Conservation (phyloP, 2,797 vertebrate species). For the Cirrhinus molitorella region DNA sequence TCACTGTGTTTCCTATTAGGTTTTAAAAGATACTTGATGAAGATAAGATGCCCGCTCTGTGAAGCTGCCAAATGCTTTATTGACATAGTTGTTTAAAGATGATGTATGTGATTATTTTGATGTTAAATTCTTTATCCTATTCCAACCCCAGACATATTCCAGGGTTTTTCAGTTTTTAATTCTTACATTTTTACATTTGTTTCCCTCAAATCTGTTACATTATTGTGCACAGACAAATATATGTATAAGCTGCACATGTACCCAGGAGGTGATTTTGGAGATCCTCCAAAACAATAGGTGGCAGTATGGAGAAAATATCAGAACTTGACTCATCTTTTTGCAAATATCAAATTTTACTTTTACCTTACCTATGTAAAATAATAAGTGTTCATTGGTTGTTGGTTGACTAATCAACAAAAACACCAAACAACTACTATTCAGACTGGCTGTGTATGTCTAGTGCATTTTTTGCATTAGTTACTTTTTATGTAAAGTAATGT, state of each 20-base stretch:
- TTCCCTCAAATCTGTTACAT: neutral
- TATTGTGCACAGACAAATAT: neutral
- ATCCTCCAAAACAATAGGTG: neutral
- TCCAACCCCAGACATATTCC: neutral
- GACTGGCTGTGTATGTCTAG: neutral
- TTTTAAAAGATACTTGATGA: slow-evolving; percentile 43
- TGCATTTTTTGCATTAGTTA: neutral
- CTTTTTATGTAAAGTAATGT: too few species aligned
- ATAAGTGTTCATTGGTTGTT: neutral
- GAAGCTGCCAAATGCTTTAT: slow-evolving; percentile 7
- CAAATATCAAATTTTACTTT: neutral
- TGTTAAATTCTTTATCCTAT: neutral
- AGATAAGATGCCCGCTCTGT: slow-evolving; percentile 29
- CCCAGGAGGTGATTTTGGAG: too few species aligned
- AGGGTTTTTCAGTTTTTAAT: neutral
- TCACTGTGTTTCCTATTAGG: neutral
- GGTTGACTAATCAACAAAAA: neutral
- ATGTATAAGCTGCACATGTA: too few species aligned
- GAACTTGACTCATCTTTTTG: neutral
- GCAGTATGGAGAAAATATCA: neutral
- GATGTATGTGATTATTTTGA: neutral
- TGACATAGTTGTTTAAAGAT: neutral
- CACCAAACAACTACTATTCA: neutral
- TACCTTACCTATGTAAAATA: neutral
- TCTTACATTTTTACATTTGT: neutral